A percentile compares a stretch with the other conserved stretches of the same genome.
Evolutionary conservation across 37 sponge, comb jelly and placozoan genomes (phyloP).

Genomic region (Eunapius fragilis): DNA sequence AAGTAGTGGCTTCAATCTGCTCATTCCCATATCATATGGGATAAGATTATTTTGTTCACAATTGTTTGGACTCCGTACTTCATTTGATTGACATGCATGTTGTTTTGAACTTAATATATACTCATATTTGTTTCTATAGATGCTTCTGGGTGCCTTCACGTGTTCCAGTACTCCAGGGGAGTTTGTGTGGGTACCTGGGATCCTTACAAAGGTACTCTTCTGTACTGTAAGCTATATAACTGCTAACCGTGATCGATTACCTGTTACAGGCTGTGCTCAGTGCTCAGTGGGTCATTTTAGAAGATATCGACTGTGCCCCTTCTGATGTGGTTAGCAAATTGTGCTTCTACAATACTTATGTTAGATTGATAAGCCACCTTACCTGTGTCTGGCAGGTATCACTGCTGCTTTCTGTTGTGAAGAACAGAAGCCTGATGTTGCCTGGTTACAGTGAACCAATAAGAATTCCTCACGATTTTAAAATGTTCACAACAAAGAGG

Average conservation of each 20-base stretch:
- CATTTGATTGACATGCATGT: too few species aligned
- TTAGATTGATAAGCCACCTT: not conserved
- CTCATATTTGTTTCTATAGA: conserved; percentile 26
- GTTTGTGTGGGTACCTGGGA: conserved; percentile 92
- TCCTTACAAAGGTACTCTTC: conserved; percentile 63
- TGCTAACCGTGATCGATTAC: too few species aligned
- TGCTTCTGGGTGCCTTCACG: conserved; percentile 77
- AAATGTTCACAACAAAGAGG: conserved; percentile 65
- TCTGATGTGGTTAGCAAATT: conserved; percentile 70
- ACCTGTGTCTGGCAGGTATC: conserved; percentile 52
- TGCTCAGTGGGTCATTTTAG: conserved; percentile 85
- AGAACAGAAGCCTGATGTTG: conserved; percentile 45
- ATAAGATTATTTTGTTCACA: too few species aligned
- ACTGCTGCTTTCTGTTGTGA: conserved; percentile 67
- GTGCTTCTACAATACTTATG: not conserved
- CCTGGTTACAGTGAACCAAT: conserved; percentile 70
- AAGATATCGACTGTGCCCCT: conserved; percentile 82
- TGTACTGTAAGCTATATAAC: too few species aligned
- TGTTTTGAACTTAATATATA: not conserved
- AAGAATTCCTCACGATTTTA: conserved; percentile 37
- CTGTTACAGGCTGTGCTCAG: conserved; percentile 72
- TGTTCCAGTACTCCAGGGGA: conserved; percentile 83
- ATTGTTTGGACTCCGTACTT: too few species aligned
- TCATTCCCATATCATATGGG: too few species aligned
- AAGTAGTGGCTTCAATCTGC: too few species aligned